Evolutionary conservation across 2,888 invertebrate genomes (phyloP).

Genomic region (Dicyrtoma fusca): DNA sequence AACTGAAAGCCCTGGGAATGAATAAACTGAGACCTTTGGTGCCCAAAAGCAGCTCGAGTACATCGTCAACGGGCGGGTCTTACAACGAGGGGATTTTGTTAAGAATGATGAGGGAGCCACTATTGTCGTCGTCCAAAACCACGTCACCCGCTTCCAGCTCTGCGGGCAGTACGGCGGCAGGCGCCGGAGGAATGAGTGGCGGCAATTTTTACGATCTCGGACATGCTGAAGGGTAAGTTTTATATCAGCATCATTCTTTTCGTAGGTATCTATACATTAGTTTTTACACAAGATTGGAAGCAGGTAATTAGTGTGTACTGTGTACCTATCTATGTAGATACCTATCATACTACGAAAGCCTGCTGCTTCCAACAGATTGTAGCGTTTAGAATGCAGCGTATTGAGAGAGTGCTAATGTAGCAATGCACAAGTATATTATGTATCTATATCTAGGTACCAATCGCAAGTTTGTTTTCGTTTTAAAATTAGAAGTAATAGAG

Average conservation of each 20-base stretch:
- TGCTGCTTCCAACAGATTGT: too few relatives aligned
- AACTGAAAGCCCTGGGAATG: conserved; percentile 21
- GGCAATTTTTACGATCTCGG: conserved; percentile 51
- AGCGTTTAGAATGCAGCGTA: too few relatives aligned
- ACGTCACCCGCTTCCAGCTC: conserved; percentile 15
- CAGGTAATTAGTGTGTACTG: too few relatives aligned
- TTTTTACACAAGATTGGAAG: too few relatives aligned
- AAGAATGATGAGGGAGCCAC: conserved; percentile 55
- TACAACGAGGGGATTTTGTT: conserved; percentile 53
- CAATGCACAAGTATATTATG: too few relatives aligned
- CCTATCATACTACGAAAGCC: too few relatives aligned
- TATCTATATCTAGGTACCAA: too few relatives aligned
- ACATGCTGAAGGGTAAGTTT: conserved; percentile 52
- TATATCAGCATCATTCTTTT: neutral
- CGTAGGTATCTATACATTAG: neutral
- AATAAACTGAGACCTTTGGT: conserved; percentile 49
- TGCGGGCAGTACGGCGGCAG: neutral
- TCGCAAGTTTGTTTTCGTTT: too few relatives aligned
- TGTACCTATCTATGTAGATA: too few relatives aligned
- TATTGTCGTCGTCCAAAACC: conserved; percentile 39
- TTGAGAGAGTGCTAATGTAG: too few relatives aligned
- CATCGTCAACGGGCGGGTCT: conserved; percentile 37
- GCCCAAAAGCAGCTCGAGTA: conserved; percentile 42
- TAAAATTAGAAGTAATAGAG: too few relatives aligned
- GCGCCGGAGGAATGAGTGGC: conserved; percentile 31